Percentiles rank a stretch among this genome's conserved stretches.
phyloP scores from a whole-genome alignment of 2,797 vertebrate genomes.

The Aeoliscus strigatus region DNA sequence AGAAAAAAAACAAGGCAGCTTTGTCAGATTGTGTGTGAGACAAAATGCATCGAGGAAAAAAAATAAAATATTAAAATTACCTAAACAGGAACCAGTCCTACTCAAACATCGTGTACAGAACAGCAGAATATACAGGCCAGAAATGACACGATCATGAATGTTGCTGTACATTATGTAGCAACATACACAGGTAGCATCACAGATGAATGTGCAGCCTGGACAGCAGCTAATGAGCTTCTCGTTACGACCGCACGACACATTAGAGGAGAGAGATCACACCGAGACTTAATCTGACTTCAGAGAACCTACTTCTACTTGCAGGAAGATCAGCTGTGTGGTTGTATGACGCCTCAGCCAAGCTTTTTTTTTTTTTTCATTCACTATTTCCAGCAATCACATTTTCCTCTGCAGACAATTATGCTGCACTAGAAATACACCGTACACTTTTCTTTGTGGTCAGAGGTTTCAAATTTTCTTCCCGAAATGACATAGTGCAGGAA shows the following conservation, averaged over 20 bases:
- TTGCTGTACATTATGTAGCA: slow-evolving; percentile 65
- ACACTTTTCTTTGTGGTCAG: slow-evolving; percentile 39
- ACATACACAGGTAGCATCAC: slow-evolving; percentile 52
- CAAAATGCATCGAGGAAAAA: slow-evolving; percentile 24
- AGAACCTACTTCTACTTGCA: slow-evolving; percentile 31
- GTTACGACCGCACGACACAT: slow-evolving; percentile 31
- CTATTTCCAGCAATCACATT: slow-evolving; percentile 28
- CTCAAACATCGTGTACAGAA: slow-evolving; percentile 50
- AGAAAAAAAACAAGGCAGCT: slow-evolving; percentile 68
- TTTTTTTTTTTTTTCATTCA: slow-evolving; percentile 25
- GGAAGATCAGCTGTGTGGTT: background rate
- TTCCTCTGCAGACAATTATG: slow-evolving; percentile 16
- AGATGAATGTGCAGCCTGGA: slow-evolving; percentile 44
- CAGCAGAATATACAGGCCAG: slow-evolving; percentile 67
- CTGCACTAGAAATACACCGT: slow-evolving; percentile 29
- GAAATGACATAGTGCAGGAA: slow-evolving; percentile 50
- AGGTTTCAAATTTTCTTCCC: slow-evolving; percentile 29
- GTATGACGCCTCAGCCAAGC: background rate
- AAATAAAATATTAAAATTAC: too few relatives aligned
- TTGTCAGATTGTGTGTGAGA: slow-evolving; percentile 36
- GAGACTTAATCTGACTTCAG: slow-evolving; percentile 15
- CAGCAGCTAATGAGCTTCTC: slow-evolving; percentile 37
- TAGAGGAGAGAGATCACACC: slow-evolving; percentile 38
- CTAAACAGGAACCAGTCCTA: slow-evolving; percentile 64
- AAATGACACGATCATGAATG: slow-evolving; percentile 45